A percentile compares a stretch with the other conserved stretches of the same genome.
These are phyloP conservation scores for Hoplodrina ambigua DNA, from an alignment of 2,888 invertebrate species.

Conservation along the genomic window DNA sequence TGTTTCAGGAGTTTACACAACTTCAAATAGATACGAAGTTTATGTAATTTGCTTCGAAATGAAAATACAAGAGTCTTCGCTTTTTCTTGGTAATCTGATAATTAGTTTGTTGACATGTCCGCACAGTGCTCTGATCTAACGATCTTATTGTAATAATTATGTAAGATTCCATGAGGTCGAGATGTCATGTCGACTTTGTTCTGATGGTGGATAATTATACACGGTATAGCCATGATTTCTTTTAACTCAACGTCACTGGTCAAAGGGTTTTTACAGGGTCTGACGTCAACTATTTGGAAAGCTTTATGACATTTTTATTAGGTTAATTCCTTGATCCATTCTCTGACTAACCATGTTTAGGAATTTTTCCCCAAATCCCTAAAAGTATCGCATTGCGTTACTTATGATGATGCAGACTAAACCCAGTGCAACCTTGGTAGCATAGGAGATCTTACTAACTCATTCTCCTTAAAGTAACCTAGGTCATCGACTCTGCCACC, in stretches of 20 bases:
- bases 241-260: constrained; percentile 8
- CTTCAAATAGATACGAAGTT: constrained; percentile 33
- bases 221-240: neutral
- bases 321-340: constrained; percentile 4
- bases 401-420: neutral
- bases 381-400: neutral
- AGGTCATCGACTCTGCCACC: constrained; percentile 24
- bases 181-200: constrained; percentile 1
- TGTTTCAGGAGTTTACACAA: constrained; percentile 51
- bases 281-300: constrained; percentile 24
- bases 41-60: constrained; percentile 31
- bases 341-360: neutral
- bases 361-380: neutral
- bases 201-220: constrained; percentile 1
- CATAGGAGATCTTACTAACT: neutral
- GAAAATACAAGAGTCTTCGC: constrained; percentile 1
- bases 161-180: constrained; percentile 7
- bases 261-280: constrained; percentile 37
- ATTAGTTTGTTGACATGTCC: constrained; percentile 46
- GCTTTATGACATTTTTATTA: constrained; percentile 4
- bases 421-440: neutral
- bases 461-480: neutral
- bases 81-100: constrained; percentile 36
- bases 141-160: constrained; percentile 21
- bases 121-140: constrained; percentile 9